Conservation (phyloP, 2,797 vertebrate genomes). For the Aplochiton taeniatus region DNA sequence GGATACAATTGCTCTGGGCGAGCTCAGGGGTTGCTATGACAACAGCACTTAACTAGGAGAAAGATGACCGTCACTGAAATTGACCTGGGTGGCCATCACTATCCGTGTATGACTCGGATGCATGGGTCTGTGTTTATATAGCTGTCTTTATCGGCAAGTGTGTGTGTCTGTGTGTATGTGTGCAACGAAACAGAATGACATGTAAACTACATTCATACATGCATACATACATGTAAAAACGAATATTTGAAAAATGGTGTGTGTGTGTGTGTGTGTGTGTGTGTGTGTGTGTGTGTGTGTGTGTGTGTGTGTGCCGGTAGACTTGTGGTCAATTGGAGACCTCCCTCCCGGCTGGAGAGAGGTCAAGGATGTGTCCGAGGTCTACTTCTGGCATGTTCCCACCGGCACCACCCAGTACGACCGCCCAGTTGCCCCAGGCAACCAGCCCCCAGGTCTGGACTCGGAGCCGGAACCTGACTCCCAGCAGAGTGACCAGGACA, state of each 20-base stretch:
- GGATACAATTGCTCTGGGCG: constrained; percentile 53
- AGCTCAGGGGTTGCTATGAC: constrained; percentile 80
- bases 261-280: constrained; percentile 7
- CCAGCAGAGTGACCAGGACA: constrained; percentile 61
- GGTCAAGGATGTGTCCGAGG: constrained; percentile 86
- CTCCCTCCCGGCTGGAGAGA: constrained; percentile 94
- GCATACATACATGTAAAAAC: constrained; percentile 2
- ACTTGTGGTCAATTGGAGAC: constrained; percentile 88
- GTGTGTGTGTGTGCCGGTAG: constrained; percentile 66
- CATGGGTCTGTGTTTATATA: constrained; percentile 8
- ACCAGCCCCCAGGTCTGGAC: constrained; percentile 37
- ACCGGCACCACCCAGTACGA: constrained; percentile 93
- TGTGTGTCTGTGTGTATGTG: not conserved
- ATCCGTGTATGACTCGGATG: constrained; percentile 8
- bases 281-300: constrained; percentile 14
- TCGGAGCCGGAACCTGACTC: constrained; percentile 28
- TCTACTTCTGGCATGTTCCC: constrained; percentile 95
- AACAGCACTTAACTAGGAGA: constrained; percentile 70
- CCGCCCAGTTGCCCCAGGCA: constrained; percentile 75
- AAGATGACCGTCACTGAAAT: constrained; percentile 64
- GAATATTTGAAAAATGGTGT: constrained; percentile 12
- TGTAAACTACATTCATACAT: too few relatives aligned
- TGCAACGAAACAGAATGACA: too few relatives aligned
- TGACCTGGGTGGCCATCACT: constrained; percentile 39
- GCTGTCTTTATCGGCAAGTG: not conserved